A percentile compares a stretch with the other conserved stretches of the same genome.
These are phyloP conservation scores for Apis laboriosa DNA, from an alignment of 1,140 invertebrate species.

Conservation along the genomic window DNA sequence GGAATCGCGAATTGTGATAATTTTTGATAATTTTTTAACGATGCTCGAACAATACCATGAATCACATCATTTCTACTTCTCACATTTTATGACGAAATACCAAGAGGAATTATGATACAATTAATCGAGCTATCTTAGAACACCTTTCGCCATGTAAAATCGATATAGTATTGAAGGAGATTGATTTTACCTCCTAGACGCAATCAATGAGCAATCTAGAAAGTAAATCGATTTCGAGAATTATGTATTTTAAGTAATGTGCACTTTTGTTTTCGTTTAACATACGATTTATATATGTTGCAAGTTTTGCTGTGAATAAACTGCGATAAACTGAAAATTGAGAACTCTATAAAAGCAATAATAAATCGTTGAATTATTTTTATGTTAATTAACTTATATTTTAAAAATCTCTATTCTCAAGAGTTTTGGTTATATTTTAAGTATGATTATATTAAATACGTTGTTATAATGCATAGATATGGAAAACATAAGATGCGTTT, in stretches of 20 bases:
- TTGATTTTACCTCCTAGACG: background rate
- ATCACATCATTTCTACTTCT: constrained; percentile 9
- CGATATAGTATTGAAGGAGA: background rate
- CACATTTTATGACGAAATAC: background rate
- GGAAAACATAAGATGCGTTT: background rate
- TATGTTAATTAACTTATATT: background rate
- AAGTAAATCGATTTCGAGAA: constrained; percentile 7
- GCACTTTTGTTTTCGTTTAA: background rate
- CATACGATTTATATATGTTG: background rate
- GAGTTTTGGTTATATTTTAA: background rate
- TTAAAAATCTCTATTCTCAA: background rate
- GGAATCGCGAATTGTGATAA: constrained; percentile 46
- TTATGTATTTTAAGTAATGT: background rate
- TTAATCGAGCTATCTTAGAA: background rate
- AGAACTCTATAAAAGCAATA: constrained; percentile 26
- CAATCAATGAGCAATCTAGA: constrained; percentile 35
- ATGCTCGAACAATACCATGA: constrained; percentile 12
- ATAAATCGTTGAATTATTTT: constrained; percentile 23
- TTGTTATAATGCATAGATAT: background rate
- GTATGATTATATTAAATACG: background rate
- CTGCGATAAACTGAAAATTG: background rate
- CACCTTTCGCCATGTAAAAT: background rate
- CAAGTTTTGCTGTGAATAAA: constrained; percentile 3
- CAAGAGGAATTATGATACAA: background rate
- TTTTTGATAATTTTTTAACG: constrained; percentile 50